Evolutionary conservation across 2,888 invertebrate species (phyloP).

Genomic region (Harpalus rubripes): DNA sequence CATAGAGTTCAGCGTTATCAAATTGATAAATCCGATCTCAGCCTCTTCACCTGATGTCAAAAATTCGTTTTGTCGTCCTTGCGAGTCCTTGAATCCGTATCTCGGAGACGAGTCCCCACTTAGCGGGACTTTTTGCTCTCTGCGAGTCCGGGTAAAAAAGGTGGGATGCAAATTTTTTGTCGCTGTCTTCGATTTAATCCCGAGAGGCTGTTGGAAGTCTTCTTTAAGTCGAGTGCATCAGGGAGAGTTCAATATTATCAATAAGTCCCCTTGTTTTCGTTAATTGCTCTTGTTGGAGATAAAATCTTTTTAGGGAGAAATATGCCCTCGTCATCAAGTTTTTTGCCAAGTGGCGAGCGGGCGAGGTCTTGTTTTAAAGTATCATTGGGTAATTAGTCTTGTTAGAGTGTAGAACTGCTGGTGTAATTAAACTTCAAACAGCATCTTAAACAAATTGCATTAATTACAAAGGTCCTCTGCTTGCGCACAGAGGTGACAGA

Average conservation of each 20-base stretch:
- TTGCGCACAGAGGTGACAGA: constrained; percentile 27
- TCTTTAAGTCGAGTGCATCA: constrained; percentile 43
- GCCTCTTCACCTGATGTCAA: constrained; percentile 63
- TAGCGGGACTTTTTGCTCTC: constrained; percentile 35
- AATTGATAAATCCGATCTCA: constrained; percentile 63
- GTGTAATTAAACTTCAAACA: constrained; percentile 62
- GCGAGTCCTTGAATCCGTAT: constrained; percentile 40
- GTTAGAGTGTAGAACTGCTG: constrained; percentile 25
- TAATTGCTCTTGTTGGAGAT: constrained; percentile 51
- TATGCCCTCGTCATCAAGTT: constrained; percentile 9
- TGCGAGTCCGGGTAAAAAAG: constrained; percentile 13
- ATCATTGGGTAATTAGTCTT: constrained; percentile 39
- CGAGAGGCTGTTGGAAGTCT: constrained; percentile 18
- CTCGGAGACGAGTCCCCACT: constrained; percentile 49
- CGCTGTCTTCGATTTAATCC: constrained; percentile 46
- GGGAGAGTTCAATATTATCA: constrained; percentile 32
- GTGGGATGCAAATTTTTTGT: constrained; percentile 62
- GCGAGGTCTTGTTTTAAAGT: constrained; percentile 20
- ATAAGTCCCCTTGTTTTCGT: constrained; percentile 22
- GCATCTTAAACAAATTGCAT: constrained; percentile 51
- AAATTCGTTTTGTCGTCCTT: constrained; percentile 51
- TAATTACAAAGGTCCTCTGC: constrained; percentile 44
- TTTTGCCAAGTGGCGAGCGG: background rate
- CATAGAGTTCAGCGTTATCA: constrained; percentile 54
- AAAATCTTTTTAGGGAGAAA: constrained; percentile 9